Percentiles rank a stretch among this genome's conserved stretches.
Conservation (phyloP, 2,888 invertebrate genomes). For the Vandiemenella viatica region DNA sequence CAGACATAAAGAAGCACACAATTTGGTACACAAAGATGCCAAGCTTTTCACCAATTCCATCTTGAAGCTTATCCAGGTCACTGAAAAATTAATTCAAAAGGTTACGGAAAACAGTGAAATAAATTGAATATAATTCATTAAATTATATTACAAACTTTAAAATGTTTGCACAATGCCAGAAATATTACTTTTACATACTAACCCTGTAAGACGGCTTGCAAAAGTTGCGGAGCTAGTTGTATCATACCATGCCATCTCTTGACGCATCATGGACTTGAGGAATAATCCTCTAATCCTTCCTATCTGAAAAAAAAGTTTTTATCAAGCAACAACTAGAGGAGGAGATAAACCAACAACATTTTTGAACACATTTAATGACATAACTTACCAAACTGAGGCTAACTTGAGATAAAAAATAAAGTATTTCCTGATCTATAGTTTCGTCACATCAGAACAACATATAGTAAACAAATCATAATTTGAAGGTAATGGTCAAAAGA, state of each 20-base stretch:
- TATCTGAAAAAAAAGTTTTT: constrained; percentile 24
- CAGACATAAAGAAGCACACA: constrained; percentile 25
- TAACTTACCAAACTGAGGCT: too few species aligned
- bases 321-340: too few species aligned
- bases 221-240: constrained; percentile 27
- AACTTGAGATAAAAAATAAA: too few species aligned
- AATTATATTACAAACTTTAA: neutral
- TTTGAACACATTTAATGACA: too few species aligned
- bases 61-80: constrained; percentile 25
- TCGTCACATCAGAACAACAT: too few species aligned
- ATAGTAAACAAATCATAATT: too few species aligned
- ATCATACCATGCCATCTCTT: constrained; percentile 32
- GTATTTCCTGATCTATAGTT: too few species aligned
- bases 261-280: constrained; percentile 27
- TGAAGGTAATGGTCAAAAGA: too few species aligned
- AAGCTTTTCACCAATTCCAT: constrained; percentile 33
- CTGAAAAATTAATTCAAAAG: constrained; percentile 17
- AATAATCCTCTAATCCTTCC: constrained; percentile 29
- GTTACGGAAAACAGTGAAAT: constrained; percentile 4
- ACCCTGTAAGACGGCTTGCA: constrained; percentile 29
- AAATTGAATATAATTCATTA: neutral
- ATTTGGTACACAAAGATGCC: constrained; percentile 29
- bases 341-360: too few species aligned
- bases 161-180: neutral
- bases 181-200: constrained; percentile 14